phyloP scores from a whole-genome alignment of 2,797 vertebrate species.

The Gallinago solitaria region DNA sequence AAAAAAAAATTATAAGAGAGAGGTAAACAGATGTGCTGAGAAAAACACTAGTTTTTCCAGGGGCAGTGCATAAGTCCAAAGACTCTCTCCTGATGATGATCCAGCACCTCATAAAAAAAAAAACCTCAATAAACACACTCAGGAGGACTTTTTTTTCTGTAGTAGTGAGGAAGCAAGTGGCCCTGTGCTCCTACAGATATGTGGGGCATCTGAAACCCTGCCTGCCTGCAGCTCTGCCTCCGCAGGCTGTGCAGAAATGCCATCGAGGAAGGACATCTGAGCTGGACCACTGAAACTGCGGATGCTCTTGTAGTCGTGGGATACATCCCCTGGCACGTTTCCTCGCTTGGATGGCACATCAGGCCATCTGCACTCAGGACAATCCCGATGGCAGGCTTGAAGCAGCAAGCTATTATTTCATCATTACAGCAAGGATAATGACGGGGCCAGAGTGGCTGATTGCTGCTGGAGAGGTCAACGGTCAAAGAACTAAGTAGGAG shows the following conservation, averaged over 20 bases:
- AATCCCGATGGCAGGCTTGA: conserved; percentile 12
- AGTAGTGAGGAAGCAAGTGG: background rate
- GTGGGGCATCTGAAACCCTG: background rate
- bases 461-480: conserved; percentile 21
- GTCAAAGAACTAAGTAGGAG: conserved; percentile 43
- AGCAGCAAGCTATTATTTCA: conserved; percentile 47
- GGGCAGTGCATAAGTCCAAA: background rate
- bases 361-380: conserved; percentile 47
- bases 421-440: conserved; percentile 44
- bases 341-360: background rate
- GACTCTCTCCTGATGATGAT: background rate
- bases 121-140: background rate
- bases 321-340: background rate
- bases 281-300: background rate
- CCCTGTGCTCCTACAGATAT: background rate
- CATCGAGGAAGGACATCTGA: background rate
- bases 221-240: background rate
- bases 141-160: background rate
- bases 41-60: background rate
- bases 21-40: background rate
- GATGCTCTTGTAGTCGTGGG: background rate
- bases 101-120: background rate
- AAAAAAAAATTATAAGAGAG: background rate
- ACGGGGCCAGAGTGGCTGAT: background rate
- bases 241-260: background rate